Percentiles rank a stretch among this genome's conserved stretches.
These are phyloP conservation scores for Volucella inanis DNA, from an alignment of 2,888 invertebrate species.

Conservation along the genomic window DNA sequence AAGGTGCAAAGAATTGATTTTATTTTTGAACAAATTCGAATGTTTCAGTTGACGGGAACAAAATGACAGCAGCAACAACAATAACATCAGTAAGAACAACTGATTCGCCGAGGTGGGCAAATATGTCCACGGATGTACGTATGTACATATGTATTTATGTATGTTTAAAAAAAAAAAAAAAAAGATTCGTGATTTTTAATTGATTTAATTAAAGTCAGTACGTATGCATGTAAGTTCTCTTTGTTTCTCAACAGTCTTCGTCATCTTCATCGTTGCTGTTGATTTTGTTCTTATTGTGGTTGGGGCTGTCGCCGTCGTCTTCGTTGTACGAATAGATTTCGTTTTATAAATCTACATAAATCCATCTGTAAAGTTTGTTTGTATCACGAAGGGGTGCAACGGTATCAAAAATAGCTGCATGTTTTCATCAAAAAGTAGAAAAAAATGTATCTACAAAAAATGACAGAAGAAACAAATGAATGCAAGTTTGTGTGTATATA, in stretches of 20 bases:
- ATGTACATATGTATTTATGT: not conserved
- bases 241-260: constrained; percentile 31
- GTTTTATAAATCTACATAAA: constrained; percentile 58
- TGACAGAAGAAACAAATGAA: constrained; percentile 61
- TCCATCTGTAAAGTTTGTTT: constrained; percentile 59
- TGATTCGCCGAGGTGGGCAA: constrained; percentile 4
- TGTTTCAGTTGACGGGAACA: constrained; percentile 31
- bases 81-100: not conserved
- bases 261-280: constrained; percentile 17
- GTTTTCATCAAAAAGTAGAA: constrained; percentile 33
- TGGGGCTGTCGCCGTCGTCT: not conserved
- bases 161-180: too few species aligned
- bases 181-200: constrained; percentile 66
- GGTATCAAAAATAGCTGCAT: constrained; percentile 65
- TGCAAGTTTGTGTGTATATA: constrained; percentile 22
- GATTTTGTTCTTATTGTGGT: not conserved
- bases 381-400: constrained; percentile 63
- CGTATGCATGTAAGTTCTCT: constrained; percentile 34
- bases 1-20: constrained; percentile 64
- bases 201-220: constrained; percentile 72
- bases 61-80: constrained; percentile 6
- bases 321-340: not conserved
- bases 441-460: constrained; percentile 35
- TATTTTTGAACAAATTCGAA: constrained; percentile 39
- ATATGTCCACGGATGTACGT: not conserved